phyloP scores from a whole-genome alignment of 1,140 invertebrate genomes.

The Neodiprion pinetum region DNA sequence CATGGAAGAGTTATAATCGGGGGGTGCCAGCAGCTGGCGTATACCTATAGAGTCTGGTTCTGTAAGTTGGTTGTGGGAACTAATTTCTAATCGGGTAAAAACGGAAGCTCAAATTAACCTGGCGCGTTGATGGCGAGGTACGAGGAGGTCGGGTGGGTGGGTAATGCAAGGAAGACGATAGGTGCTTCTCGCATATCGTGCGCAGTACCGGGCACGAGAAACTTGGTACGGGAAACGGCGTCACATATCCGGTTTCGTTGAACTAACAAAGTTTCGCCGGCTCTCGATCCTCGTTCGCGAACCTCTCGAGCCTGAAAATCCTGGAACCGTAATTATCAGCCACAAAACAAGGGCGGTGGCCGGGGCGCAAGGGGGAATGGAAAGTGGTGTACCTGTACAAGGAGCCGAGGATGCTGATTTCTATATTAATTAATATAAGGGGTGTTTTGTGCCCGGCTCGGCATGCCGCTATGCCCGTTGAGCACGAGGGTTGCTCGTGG shows the following conservation, averaged over 20 bases:
- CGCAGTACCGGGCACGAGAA: conserved; percentile 3
- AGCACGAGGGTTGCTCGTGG: neutral
- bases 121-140: conserved; percentile 24
- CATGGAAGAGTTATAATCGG: no score
- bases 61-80: neutral
- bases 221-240: conserved; percentile 36
- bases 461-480: neutral
- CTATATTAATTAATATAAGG: conserved; percentile 8
- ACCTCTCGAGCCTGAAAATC: neutral
- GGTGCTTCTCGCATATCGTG: neutral
- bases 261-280: conserved; percentile 26
- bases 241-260: conserved; percentile 41
- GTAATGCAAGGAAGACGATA: neutral
- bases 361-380: neutral
- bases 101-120: conserved; percentile 38
- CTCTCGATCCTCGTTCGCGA: neutral
- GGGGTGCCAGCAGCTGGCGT: no score
- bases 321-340: conserved; percentile 1
- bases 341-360: neutral
- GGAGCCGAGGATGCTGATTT: neutral
- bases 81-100: conserved; percentile 31
- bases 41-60: no score
- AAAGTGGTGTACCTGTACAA: neutral
- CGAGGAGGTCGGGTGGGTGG: neutral
- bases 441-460: neutral